phyloP scores from a whole-genome alignment of 2,888 invertebrate species.

The Ectemnius lituratus region DNA sequence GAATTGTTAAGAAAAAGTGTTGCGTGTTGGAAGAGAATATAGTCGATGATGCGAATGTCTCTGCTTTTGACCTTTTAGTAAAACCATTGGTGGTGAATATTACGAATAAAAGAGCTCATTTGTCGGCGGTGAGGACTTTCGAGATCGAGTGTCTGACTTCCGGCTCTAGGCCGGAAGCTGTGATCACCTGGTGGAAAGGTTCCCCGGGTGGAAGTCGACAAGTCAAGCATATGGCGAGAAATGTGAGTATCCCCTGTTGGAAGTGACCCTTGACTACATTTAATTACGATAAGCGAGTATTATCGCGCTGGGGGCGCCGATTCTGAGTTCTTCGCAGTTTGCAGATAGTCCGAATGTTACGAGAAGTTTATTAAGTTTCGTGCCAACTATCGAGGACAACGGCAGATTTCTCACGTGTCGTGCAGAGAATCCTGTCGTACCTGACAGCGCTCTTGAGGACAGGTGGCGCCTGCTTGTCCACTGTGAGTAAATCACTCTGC shows the following conservation, averaged over 20 bases:
- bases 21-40: neutral
- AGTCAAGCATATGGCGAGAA: constrained; percentile 89
- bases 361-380: constrained; percentile 89
- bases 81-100: constrained; percentile 92
- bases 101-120: constrained; percentile 88
- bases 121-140: constrained; percentile 91
- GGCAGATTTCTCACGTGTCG: constrained; percentile 92
- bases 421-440: constrained; percentile 91
- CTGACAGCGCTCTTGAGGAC: constrained; percentile 90
- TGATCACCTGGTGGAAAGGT: constrained; percentile 93
- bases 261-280: neutral
- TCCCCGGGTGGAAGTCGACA: constrained; percentile 81
- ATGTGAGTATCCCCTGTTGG: constrained; percentile 81
- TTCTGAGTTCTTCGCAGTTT: constrained; percentile 64
- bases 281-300: neutral
- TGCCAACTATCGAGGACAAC: constrained; percentile 91
- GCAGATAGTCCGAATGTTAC: constrained; percentile 88
- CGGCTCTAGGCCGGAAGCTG: constrained; percentile 91
- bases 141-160: constrained; percentile 92
- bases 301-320: constrained; percentile 24
- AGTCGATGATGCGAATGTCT: neutral
- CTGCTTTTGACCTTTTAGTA: constrained; percentile 81
- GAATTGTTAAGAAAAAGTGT: neutral
- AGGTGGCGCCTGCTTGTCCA: constrained; percentile 91
- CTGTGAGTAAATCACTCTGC: constrained; percentile 82